These are phyloP conservation scores for Polyploca ridens DNA, from an alignment of 2,888 invertebrate species.

Conservation along the genomic window DNA sequence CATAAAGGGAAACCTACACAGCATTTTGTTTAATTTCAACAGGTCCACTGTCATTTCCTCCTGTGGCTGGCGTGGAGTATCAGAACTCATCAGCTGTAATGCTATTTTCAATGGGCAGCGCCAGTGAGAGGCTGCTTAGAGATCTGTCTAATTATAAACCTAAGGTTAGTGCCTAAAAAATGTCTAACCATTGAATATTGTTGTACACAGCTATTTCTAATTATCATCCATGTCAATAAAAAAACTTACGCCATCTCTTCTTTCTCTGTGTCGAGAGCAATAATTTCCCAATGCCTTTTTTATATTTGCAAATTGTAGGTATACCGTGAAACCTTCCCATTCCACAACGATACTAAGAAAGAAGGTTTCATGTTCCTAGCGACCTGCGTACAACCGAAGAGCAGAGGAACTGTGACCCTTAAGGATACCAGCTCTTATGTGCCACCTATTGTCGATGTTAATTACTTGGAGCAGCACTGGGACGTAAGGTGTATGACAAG, in stretches of 20 bases:
- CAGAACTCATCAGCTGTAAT: slow-evolving; percentile 80
- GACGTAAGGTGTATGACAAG: slow-evolving; percentile 87
- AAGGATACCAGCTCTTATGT: slow-evolving; percentile 81
- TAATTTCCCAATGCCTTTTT: too few relatives aligned
- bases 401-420: slow-evolving; percentile 87
- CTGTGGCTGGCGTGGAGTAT: slow-evolving; percentile 86
- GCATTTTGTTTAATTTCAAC: slow-evolving; percentile 15
- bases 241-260: too few relatives aligned
- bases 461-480: slow-evolving; percentile 86
- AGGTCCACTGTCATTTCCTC: slow-evolving; percentile 86
- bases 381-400: slow-evolving; percentile 88
- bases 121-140: slow-evolving; percentile 87
- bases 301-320: slow-evolving; percentile 63
- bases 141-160: slow-evolving; percentile 87
- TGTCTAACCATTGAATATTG: too few relatives aligned
- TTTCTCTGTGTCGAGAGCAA: too few relatives aligned
- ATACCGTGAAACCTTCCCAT: slow-evolving; percentile 87
- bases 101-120: slow-evolving; percentile 88
- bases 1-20: too few relatives aligned
- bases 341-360: slow-evolving; percentile 84
- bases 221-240: too few relatives aligned
- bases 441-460: slow-evolving; percentile 89
- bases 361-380: slow-evolving; percentile 89
- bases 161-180: too few relatives aligned
- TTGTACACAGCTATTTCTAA: too few relatives aligned